phyloP scores from a whole-genome alignment of 2,797 vertebrate species.

The Distichodus sexfasciatus region DNA sequence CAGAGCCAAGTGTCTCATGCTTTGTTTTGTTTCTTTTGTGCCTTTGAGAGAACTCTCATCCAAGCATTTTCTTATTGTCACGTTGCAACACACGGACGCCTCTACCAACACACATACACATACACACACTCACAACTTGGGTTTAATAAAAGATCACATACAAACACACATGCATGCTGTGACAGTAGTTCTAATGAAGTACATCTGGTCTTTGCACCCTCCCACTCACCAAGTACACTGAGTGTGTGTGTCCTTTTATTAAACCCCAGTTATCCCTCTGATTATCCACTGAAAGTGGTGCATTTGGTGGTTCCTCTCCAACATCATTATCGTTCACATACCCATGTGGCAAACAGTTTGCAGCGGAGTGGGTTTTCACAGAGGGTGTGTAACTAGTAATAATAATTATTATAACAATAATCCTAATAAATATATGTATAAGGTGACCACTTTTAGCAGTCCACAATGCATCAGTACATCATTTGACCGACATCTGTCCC shows the following conservation, averaged over 20 bases:
- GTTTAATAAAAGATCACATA: conserved; percentile 34
- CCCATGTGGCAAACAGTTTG: conserved; percentile 14
- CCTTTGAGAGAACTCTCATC: conserved; percentile 12
- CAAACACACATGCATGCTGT: conserved; percentile 64
- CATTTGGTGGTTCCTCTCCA: conserved; percentile 34
- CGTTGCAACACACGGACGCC: conserved; percentile 9
- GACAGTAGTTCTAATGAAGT: conserved; percentile 72
- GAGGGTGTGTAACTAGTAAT: conserved; percentile 2
- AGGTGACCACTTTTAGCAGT: not conserved
- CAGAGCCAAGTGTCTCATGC: conserved; percentile 16
- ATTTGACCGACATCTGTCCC: no score
- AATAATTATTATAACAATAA: not conserved
- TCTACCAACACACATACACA: not conserved
- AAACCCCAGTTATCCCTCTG: conserved; percentile 54
- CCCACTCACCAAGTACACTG: conserved; percentile 58
- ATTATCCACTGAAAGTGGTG: conserved; percentile 71
- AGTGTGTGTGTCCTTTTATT: conserved; percentile 35
- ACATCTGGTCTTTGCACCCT: conserved; percentile 70
- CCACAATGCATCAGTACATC: no score
- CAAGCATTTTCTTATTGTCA: conserved; percentile 19
- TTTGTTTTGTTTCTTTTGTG: conserved; percentile 1
- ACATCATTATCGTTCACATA: conserved; percentile 45
- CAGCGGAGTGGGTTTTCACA: conserved; percentile 4
- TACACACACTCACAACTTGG: not conserved
- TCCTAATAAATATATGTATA: not conserved